These are phyloP conservation scores for Cyphomyrus plagiostoma DNA, from an alignment of 2,113 vertebrate genomes.

Conservation along the genomic window DNA sequence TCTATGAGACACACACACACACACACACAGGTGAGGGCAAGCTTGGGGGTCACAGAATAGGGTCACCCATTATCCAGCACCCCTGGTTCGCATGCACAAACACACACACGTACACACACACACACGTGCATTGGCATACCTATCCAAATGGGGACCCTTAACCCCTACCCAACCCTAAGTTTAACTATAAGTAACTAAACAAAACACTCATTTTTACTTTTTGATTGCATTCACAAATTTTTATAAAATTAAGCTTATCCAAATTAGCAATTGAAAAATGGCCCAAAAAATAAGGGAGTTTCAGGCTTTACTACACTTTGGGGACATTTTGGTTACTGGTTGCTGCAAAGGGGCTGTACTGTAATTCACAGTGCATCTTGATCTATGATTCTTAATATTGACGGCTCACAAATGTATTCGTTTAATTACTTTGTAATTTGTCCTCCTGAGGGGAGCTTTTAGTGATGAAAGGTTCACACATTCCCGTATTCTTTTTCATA, in stretches of 20 bases:
- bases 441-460: background rate
- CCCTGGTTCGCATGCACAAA: background rate
- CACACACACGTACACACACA: background rate
- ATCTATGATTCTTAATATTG: background rate
- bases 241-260: too few relatives aligned
- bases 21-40: background rate
- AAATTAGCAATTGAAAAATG: too few relatives aligned
- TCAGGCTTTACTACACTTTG: too few relatives aligned
- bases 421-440: slow-evolving; percentile 14
- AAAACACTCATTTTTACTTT: too few relatives aligned
- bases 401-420: background rate
- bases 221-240: too few relatives aligned
- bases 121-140: background rate
- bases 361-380: background rate
- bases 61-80: background rate
- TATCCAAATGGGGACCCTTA: too few relatives aligned
- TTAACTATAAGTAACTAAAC: too few relatives aligned
- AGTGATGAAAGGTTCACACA: background rate
- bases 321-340: background rate
- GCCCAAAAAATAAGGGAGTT: too few relatives aligned
- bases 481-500: background rate
- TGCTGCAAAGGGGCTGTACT: background rate
- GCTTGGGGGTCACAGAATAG: background rate
- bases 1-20: background rate
- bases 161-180: too few relatives aligned